Base-by-base conservation (phyloP, 2,888 invertebrate genomes). In the Patella caerulea region DNA sequence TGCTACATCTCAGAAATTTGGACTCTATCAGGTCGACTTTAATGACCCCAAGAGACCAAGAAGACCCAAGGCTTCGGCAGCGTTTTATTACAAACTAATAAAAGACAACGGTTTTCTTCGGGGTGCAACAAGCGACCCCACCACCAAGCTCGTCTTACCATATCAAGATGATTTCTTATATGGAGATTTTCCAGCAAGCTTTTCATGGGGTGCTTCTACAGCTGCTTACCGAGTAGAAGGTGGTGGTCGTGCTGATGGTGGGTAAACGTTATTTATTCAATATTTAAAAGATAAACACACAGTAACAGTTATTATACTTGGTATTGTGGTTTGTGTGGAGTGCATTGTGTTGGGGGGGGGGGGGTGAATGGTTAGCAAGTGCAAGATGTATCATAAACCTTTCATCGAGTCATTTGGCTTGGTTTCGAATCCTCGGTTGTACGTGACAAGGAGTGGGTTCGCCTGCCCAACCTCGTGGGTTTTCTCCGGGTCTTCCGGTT, bases 11-110 rank as follows among this genome's bases (percentile, higher is more conserved):
- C 95, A 89, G 73, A 84, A 86, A 73, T 95, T 95, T 92, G 95
- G 95, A 82, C 92, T 95, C 75, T 95, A 94, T 88, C 93, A 94
- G 88, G 95, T 95, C 65, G 94, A 95, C 91, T 95, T 95, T 90
- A 92, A 92, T 73, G 94, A 94, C 87, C 94, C 95, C 14, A 93
- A 94, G 82, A 93, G 94, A 86, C 94, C 94, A 72, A 92, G 95
- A 81, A 94, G 94, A 75, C 93, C 94, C 59, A 95, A 95, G 91
- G 90, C 93, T 72, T 95, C 95, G 3, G 90, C 91, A 17, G 78
- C 81, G 71, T 89, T 83, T 76, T 87, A 87, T 75, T 34, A 54
- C 17, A n/a, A 75, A 55, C 11, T 75, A 24, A 75, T 75, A 11
- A 52, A 78, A 45, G 78, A 80, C 73, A 80, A 81, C 45, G 83